Conservation (phyloP, 2,113 vertebrate species). For the Smithornis capensis region DNA sequence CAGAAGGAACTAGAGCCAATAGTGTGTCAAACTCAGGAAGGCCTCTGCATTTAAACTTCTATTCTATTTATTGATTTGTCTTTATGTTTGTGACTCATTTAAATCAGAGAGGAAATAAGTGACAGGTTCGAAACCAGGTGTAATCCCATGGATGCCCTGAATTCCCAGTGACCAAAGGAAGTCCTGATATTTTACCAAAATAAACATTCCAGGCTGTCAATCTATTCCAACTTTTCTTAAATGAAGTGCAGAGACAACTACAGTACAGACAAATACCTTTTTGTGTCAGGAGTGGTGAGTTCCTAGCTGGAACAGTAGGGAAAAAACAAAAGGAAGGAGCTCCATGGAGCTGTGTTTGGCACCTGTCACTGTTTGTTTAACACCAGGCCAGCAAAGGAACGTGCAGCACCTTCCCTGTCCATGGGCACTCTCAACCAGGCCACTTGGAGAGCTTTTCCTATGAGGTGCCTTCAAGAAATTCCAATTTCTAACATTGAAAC, state of each 20-base stretch:
- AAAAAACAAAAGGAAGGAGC: not conserved
- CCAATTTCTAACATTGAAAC: not conserved
- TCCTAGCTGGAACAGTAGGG: not conserved
- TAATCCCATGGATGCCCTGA: not conserved
- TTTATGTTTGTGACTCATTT: not conserved
- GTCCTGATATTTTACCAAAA: not conserved
- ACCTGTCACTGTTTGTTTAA: not conserved
- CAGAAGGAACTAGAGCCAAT: not conserved
- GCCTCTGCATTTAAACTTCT: not conserved
- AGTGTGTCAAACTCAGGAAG: not conserved
- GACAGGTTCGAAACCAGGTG: not conserved
- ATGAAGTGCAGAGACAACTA: not conserved
- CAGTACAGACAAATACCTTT: not conserved
- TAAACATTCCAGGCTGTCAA: not conserved
- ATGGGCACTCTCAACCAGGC: not conserved
- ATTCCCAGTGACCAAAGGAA: not conserved
- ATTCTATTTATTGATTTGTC: not conserved
- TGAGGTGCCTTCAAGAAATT: not conserved
- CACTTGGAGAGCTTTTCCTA: not conserved
- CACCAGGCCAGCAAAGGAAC: not conserved
- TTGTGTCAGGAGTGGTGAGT: fast-evolving
- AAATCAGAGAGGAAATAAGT: not conserved
- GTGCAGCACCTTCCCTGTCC: not conserved
- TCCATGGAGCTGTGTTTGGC: not conserved
- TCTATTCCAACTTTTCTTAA: not conserved